phyloP scores from a whole-genome alignment of 2,888 invertebrate genomes.

The Fragum sueziense region DNA sequence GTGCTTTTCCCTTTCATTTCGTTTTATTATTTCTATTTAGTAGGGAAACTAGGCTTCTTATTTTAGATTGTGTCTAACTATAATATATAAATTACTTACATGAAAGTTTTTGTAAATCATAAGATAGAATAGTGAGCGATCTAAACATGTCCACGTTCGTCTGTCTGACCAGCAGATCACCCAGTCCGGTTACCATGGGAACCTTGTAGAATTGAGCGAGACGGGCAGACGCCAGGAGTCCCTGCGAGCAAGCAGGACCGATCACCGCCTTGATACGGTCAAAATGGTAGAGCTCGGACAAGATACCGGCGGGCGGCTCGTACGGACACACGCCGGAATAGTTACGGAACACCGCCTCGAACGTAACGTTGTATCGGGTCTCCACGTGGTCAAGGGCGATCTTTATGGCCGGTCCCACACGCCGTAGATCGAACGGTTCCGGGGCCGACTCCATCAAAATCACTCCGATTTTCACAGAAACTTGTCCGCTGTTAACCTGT shows the following conservation, averaged over 20 bases:
- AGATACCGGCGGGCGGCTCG: constrained; percentile 59
- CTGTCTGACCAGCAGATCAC: constrained; percentile 60
- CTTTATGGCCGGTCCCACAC: constrained; percentile 62
- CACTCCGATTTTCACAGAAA: constrained; percentile 59
- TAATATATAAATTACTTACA: too few relatives aligned
- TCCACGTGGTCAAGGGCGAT: constrained; percentile 60
- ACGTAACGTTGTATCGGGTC: constrained; percentile 44
- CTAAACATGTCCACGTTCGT: constrained; percentile 60
- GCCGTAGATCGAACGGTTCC: constrained; percentile 64
- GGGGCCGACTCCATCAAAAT: constrained; percentile 64
- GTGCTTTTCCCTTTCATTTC: too few relatives aligned
- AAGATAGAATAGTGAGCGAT: constrained; percentile 62
- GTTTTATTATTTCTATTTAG: too few relatives aligned
- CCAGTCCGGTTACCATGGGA: constrained; percentile 66
- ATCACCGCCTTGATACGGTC: constrained; percentile 61
- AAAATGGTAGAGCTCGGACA: constrained; percentile 61
- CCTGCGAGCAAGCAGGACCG: constrained; percentile 67
- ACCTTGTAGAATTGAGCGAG: constrained; percentile 61
- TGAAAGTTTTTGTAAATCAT: constrained; percentile 63
- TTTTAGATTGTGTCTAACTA: too few relatives aligned
- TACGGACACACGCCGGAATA: constrained; percentile 66
- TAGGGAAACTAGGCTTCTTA: too few relatives aligned
- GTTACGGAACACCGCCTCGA: constrained; percentile 53
- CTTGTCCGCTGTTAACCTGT: background rate
- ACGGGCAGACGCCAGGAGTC: constrained; percentile 58